Conservation (phyloP, 1,140 invertebrate species). For the Andricus grossulariae region DNA sequence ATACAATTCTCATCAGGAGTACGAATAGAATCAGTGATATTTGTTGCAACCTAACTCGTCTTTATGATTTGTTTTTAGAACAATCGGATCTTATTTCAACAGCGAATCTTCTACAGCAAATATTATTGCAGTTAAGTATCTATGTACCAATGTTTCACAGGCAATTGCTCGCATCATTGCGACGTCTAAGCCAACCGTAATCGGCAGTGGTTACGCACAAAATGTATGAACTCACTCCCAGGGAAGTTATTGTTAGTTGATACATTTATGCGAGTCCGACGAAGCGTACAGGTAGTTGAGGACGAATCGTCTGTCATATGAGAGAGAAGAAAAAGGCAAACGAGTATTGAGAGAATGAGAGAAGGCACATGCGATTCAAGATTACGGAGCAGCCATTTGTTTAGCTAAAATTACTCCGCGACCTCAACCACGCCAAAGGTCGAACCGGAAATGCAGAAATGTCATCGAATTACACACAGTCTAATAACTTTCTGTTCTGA, state of each 20-base stretch:
- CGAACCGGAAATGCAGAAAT: slow-evolving; percentile 53
- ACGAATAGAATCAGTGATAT: too few species aligned
- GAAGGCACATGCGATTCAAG: slow-evolving; percentile 24
- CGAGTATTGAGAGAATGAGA: background rate
- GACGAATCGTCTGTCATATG: slow-evolving; percentile 8
- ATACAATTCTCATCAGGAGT: too few species aligned
- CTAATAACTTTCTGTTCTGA: slow-evolving; percentile 36
- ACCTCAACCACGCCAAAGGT: slow-evolving; percentile 39
- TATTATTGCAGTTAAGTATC: too few species aligned
- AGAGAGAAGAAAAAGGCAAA: slow-evolving; percentile 34
- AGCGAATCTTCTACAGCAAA: too few species aligned
- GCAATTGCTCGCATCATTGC: slow-evolving; percentile 6
- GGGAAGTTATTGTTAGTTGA: background rate
- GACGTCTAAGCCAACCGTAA: background rate
- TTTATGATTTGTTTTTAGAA: too few species aligned
- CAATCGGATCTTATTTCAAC: too few species aligned
- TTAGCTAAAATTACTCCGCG: slow-evolving; percentile 52
- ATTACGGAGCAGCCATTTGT: slow-evolving; percentile 50
- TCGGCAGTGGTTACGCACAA: background rate
- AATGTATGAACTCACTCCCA: slow-evolving; percentile 5
- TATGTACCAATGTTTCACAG: too few species aligned
- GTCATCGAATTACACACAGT: slow-evolving; percentile 21
- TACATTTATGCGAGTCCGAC: background rate
- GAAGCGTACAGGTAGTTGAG: background rate
- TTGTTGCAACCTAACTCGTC: too few species aligned